phyloP scores from a whole-genome alignment of 2,888 invertebrate genomes.

The Carterocephalus palaemon region DNA sequence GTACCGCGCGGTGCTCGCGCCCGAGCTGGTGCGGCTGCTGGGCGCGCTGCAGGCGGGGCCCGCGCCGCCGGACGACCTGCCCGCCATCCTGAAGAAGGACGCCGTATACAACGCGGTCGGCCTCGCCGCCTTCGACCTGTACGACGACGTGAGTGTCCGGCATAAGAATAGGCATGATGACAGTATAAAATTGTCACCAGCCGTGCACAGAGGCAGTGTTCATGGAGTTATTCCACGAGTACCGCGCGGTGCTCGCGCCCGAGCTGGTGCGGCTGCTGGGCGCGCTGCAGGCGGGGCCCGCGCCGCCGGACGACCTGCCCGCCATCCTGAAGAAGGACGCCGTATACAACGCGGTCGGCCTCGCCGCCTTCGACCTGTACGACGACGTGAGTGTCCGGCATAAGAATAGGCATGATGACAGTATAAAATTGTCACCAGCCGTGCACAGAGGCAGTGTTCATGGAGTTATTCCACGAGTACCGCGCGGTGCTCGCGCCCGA shows the following conservation, averaged over 20 bases:
- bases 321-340: constrained; percentile 94
- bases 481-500: constrained; percentile 85
- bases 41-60: too few species aligned
- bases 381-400: constrained; percentile 85
- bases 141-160: too few species aligned
- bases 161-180: too few species aligned
- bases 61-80: too few species aligned
- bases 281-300: constrained; percentile 81
- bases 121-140: too few species aligned
- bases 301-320: constrained; percentile 85
- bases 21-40: too few species aligned
- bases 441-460: constrained; percentile 91
- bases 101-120: too few species aligned
- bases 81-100: constrained; percentile 91
- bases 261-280: constrained; percentile 86
- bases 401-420: too few species aligned
- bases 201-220: constrained; percentile 94
- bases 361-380: constrained; percentile 92
- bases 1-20: too few species aligned
- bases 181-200: constrained; percentile 56
- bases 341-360: constrained; percentile 94
- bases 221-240: constrained; percentile 89
- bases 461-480: constrained; percentile 90
- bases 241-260: constrained; percentile 83
- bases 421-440: constrained; percentile 75